Conservation (phyloP, 2,888 invertebrate species). For the Cephus pygmeus region DNA sequence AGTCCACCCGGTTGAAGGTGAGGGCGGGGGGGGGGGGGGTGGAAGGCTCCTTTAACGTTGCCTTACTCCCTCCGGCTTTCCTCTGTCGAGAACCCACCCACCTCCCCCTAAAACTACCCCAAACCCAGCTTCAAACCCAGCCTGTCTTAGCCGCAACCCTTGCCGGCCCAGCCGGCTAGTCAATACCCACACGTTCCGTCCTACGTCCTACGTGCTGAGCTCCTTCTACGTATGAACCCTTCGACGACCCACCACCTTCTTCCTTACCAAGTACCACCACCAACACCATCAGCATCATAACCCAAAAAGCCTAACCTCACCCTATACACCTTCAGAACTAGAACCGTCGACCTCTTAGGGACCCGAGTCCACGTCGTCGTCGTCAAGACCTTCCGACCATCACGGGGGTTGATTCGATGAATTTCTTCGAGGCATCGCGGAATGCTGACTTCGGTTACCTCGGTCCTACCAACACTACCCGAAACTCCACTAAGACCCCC, state of each 20-base stretch:
- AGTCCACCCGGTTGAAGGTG: constrained; percentile 45
- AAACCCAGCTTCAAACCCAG: constrained; percentile 29
- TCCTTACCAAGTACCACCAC: background rate
- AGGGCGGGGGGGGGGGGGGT: background rate
- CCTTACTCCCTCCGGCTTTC: constrained; percentile 24
- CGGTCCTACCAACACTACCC: background rate
- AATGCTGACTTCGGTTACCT: constrained; percentile 48
- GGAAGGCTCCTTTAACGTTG: constrained; percentile 54
- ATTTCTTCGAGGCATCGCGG: constrained; percentile 55
- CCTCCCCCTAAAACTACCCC: constrained; percentile 12
- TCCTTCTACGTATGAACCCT: constrained; percentile 52
- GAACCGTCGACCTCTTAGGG: background rate
- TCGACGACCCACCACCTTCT: constrained; percentile 6
- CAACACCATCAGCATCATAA: background rate
- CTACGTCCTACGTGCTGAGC: constrained; percentile 51
- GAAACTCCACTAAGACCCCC: background rate
- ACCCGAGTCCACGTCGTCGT: background rate
- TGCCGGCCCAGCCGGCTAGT: constrained; percentile 60
- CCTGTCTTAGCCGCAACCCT: constrained; percentile 64
- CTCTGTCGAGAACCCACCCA: constrained; percentile 29
- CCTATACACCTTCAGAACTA: background rate
- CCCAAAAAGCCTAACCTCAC: background rate
- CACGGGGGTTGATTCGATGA: constrained; percentile 44
- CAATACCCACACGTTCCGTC: constrained; percentile 59
- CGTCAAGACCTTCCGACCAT: background rate